A percentile compares a stretch with the other conserved stretches of the same genome.
Evolutionary conservation across 2,113 vertebrate species (phyloP).

Genomic region (Scomber japonicus): DNA sequence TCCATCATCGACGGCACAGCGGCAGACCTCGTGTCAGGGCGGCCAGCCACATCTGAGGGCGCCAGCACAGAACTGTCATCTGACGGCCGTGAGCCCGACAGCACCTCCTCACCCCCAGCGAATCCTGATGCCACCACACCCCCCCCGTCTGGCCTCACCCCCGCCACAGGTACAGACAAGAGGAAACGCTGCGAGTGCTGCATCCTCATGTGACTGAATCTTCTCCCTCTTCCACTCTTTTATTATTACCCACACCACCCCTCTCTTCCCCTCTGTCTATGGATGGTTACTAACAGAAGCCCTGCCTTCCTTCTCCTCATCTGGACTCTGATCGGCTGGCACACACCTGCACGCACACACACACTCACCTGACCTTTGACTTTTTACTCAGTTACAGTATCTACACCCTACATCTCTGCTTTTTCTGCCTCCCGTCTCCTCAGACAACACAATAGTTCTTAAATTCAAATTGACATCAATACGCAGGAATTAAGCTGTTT

Average conservation of each 20-base stretch:
- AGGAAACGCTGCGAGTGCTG: constrained; percentile 99
- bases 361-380: constrained; percentile 61
- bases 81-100: constrained; percentile 93
- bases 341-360: constrained; percentile 48
- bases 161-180: constrained; percentile 98
- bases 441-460: constrained; percentile 1
- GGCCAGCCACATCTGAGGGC: constrained; percentile 88
- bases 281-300: constrained; percentile 92
- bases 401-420: constrained; percentile 45
- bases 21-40: constrained; percentile 93
- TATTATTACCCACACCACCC: constrained; percentile 73
- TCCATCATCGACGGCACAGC: constrained; percentile 95
- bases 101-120: constrained; percentile 82
- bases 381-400: constrained; percentile 50
- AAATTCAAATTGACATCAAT: constrained; percentile 4
- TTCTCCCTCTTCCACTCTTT: constrained; percentile 73
- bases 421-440: constrained; percentile 4
- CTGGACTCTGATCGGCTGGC: constrained; percentile 71
- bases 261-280: constrained; percentile 86
- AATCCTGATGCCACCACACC: constrained; percentile 84
- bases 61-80: constrained; percentile 96
- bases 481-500: constrained; percentile 30
- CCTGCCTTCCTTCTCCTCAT: constrained; percentile 80
- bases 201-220: constrained; percentile 96
- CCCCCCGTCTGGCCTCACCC: constrained; percentile 86